Percentiles rank a stretch among this genome's conserved stretches.
phyloP scores from a whole-genome alignment of 1,140 invertebrate species.

The Thalassaphorura encarpata region DNA sequence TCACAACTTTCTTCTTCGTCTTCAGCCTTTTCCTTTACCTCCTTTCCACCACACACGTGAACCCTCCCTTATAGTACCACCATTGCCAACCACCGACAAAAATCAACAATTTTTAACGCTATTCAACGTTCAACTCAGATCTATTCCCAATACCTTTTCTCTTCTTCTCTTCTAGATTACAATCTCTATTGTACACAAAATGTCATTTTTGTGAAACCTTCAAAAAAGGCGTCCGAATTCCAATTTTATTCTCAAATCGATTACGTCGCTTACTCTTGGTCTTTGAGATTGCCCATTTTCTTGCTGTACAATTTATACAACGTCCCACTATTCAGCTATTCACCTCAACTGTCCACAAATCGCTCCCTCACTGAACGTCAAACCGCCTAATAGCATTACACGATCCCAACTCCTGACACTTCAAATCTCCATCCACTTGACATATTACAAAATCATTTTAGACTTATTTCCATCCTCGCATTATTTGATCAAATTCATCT shows the following conservation, averaged over 20 bases:
- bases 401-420: too few relatives aligned
- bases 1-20: slow-evolving; percentile 4
- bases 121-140: slow-evolving; percentile 30
- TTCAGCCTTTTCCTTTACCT: slow-evolving; percentile 1
- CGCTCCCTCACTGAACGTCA: too few relatives aligned
- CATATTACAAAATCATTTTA: slow-evolving; percentile 8
- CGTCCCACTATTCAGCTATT: slow-evolving; percentile 11
- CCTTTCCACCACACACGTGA: too few relatives aligned
- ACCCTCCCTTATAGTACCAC: too few relatives aligned
- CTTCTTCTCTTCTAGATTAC: slow-evolving; percentile 30
- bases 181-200: slow-evolving; percentile 34
- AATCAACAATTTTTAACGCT: slow-evolving; percentile 35
- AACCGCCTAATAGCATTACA: too few relatives aligned
- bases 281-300: slow-evolving; percentile 32
- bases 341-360: too few relatives aligned
- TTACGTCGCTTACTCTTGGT: slow-evolving; percentile 15
- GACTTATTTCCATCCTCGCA: neutral
- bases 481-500: neutral
- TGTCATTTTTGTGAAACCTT: slow-evolving; percentile 31
- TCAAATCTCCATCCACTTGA: too few relatives aligned
- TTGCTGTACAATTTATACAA: slow-evolving; percentile 22
- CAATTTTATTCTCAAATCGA: slow-evolving; percentile 33
- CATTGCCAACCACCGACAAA: slow-evolving; percentile 26
- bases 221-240: slow-evolving; percentile 28
- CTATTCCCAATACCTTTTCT: slow-evolving; percentile 30